Percentiles rank a stretch among this genome's conserved stretches.
Conservation (phyloP, 2,797 vertebrate species). For the Crenichthys baileyi region DNA sequence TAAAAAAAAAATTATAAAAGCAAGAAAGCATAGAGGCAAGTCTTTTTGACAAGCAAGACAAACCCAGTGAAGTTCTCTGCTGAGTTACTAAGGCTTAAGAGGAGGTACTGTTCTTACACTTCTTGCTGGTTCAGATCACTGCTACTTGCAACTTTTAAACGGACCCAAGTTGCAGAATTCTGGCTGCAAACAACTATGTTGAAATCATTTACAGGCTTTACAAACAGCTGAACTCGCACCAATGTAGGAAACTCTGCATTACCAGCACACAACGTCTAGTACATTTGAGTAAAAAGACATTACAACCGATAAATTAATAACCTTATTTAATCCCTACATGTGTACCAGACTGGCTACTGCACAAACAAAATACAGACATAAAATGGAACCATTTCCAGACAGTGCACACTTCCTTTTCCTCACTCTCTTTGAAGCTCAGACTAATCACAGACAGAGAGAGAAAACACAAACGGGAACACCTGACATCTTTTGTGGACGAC, state of each 20-base stretch:
- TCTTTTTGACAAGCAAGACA: conserved; percentile 1
- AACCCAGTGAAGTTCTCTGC: conserved; percentile 52
- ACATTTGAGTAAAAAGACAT: conserved; percentile 34
- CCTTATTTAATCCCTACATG: conserved; percentile 36
- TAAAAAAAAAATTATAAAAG: background rate
- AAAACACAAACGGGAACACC: conserved; percentile 56
- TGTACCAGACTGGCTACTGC: conserved; percentile 12
- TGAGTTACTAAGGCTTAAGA: conserved; percentile 52
- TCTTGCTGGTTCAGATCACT: conserved; percentile 18
- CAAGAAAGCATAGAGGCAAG: background rate
- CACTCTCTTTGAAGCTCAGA: conserved; percentile 49
- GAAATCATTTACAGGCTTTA: conserved; percentile 24
- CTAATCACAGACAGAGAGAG: conserved; percentile 55
- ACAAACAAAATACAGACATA: conserved; percentile 4
- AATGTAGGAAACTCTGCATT: conserved; percentile 13
- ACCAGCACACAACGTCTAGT: conserved; percentile 14
- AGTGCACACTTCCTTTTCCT: conserved; percentile 36
- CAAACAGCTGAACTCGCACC: conserved; percentile 13
- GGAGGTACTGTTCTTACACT: conserved; percentile 38
- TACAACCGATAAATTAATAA: conserved; percentile 10
- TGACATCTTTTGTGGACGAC: conserved; percentile 60
- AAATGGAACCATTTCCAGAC: conserved; percentile 45
- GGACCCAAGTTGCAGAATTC: background rate
- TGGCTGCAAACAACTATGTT: background rate
- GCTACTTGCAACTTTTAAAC: conserved; percentile 27